Evolutionary conservation across 2,113 vertebrate species (phyloP).

Genomic region (Lipophrys pholis): DNA sequence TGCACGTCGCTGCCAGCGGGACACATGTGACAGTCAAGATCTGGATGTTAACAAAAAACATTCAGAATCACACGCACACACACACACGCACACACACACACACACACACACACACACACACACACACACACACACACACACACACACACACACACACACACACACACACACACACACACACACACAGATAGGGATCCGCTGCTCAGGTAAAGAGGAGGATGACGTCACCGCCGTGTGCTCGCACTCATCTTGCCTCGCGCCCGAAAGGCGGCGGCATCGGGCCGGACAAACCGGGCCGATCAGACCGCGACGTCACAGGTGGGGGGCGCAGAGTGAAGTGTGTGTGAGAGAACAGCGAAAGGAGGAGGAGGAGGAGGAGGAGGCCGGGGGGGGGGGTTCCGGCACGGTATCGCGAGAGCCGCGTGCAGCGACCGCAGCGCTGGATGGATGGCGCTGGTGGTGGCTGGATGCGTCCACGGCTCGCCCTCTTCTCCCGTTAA

Average conservation of each 20-base stretch:
- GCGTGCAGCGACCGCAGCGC: slow-evolving; percentile 71
- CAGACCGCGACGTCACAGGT: slow-evolving; percentile 64
- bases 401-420: slow-evolving; percentile 77
- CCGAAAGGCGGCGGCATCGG: slow-evolving; percentile 69
- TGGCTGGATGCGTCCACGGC: slow-evolving; percentile 61
- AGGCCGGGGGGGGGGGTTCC: slow-evolving; percentile 22
- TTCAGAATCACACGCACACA: too few relatives aligned
- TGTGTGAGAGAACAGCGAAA: too few relatives aligned
- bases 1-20: slow-evolving; percentile 32
- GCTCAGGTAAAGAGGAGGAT: slow-evolving; percentile 14
- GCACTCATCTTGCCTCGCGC: background rate
- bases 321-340: too few relatives aligned
- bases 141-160: too few relatives aligned
- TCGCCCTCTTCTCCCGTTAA: slow-evolving; percentile 61
- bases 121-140: too few relatives aligned
- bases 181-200: too few relatives aligned
- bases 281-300: background rate
- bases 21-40: background rate
- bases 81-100: too few relatives aligned
- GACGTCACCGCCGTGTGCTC: slow-evolving; percentile 54
- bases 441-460: slow-evolving; percentile 70
- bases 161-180: too few relatives aligned
- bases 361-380: background rate
- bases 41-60: too few relatives aligned
- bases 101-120: too few relatives aligned